Percentiles rank a stretch among this genome's conserved stretches.
Conservation (phyloP, 2,113 vertebrate genomes). For the Corythaixoides concolor region DNA sequence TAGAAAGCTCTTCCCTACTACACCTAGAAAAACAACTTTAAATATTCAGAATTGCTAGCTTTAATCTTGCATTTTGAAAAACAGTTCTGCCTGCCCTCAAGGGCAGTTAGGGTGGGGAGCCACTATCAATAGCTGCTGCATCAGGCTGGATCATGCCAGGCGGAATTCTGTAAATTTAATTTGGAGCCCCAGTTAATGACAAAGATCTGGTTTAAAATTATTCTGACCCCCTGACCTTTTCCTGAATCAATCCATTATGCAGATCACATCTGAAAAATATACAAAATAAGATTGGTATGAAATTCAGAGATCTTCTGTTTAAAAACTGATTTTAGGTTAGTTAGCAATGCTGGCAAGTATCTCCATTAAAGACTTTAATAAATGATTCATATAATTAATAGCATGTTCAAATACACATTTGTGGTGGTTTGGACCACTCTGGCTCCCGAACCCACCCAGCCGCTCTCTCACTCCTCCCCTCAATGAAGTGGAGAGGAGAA, state of each 20-base stretch:
- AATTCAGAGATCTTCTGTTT: neutral
- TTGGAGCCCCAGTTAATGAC: neutral
- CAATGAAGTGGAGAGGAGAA: too few relatives aligned
- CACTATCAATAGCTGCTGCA: neutral
- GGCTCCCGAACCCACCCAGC: too few relatives aligned
- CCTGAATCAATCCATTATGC: neutral
- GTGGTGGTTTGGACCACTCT: too few relatives aligned
- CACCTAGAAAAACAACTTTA: neutral
- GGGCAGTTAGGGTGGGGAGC: neutral
- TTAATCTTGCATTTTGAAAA: neutral
- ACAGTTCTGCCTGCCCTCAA: neutral
- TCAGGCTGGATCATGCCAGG: neutral
- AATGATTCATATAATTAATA: conserved; percentile 9
- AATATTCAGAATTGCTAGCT: neutral
- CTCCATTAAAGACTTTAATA: neutral
- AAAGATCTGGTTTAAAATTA: neutral
- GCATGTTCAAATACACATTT: neutral
- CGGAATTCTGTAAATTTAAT: neutral
- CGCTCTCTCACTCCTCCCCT: too few relatives aligned
- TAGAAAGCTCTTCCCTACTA: neutral
- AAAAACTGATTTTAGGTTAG: neutral
- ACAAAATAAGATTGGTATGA: neutral
- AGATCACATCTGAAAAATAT: neutral
- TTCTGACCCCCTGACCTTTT: neutral
- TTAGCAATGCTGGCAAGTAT: neutral